These are phyloP conservation scores for Drosophila anomelani DNA, from an alignment of 2,888 invertebrate genomes.

Conservation along the genomic window DNA sequence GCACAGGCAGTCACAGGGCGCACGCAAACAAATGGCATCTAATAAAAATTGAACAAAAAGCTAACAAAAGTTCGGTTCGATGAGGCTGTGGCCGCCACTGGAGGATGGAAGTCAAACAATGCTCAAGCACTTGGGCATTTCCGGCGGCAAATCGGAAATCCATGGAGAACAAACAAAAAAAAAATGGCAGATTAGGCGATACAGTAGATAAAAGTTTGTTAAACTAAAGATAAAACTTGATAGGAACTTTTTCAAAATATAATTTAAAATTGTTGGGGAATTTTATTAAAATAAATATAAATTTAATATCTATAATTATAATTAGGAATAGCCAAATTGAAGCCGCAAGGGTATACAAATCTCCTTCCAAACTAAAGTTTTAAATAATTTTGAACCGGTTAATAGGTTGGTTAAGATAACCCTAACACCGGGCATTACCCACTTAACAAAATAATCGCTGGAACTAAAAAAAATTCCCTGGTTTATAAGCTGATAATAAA, in stretches of 20 bases:
- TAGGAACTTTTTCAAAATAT: background rate
- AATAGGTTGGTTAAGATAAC: background rate
- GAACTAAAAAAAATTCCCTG: background rate
- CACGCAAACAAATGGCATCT: slow-evolving; percentile 61
- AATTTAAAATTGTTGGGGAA: no score
- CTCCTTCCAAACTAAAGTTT: background rate
- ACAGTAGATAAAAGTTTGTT: slow-evolving; percentile 2
- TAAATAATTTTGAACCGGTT: background rate
- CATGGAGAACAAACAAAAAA: slow-evolving; percentile 18
- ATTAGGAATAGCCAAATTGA: no score
- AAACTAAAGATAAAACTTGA: background rate
- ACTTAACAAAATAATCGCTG: background rate
- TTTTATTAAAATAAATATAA: background rate
- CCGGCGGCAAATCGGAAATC: slow-evolving; percentile 21
- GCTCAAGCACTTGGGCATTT: slow-evolving; percentile 24
- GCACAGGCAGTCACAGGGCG: slow-evolving; percentile 36
- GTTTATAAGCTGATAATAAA: slow-evolving; percentile 3
- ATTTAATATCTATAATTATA: no score
- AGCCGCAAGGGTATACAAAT: no score
- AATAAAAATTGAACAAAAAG: slow-evolving; percentile 57
- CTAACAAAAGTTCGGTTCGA: slow-evolving; percentile 52
- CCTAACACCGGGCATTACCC: background rate
- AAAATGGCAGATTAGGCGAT: slow-evolving; percentile 1
- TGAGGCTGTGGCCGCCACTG: slow-evolving; percentile 34
- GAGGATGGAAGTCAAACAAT: slow-evolving; percentile 41